Percentiles rank a stretch among this genome's conserved stretches.
These are phyloP conservation scores for Diabrotica virgifera DNA, from an alignment of 1,140 invertebrate species.

Conservation along the genomic window DNA sequence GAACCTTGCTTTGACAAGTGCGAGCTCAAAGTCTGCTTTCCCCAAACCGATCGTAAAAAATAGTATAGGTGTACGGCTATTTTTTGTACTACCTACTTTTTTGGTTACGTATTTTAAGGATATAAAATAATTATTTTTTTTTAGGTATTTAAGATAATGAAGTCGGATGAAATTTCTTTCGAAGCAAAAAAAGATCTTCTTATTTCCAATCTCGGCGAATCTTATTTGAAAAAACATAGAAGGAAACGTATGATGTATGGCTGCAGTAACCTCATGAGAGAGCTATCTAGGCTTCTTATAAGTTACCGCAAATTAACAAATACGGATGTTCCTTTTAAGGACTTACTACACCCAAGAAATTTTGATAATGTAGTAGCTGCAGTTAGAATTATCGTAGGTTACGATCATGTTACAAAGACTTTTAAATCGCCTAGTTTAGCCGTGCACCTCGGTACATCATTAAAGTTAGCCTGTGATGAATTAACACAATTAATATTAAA, in stretches of 20 bases:
- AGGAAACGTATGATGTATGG: slow-evolving; percentile 21
- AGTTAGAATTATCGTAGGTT: slow-evolving; percentile 21
- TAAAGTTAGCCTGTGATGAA: slow-evolving; percentile 27
- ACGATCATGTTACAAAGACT: slow-evolving; percentile 24
- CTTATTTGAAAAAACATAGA: too few species aligned
- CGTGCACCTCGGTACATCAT: slow-evolving; percentile 25
- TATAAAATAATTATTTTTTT: too few species aligned
- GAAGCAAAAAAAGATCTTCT: too few species aligned
- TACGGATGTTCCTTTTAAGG: slow-evolving; percentile 22
- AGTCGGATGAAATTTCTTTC: too few species aligned
- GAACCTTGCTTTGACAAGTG: too few species aligned
- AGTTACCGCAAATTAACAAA: slow-evolving; percentile 20
- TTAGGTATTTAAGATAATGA: too few species aligned
- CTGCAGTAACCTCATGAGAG: slow-evolving; percentile 28
- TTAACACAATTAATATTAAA: slow-evolving; percentile 27
- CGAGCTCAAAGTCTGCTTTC: too few species aligned
- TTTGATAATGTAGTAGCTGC: slow-evolving; percentile 27
- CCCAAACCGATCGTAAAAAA: too few species aligned
- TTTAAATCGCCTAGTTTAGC: slow-evolving; percentile 28
- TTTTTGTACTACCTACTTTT: too few species aligned
- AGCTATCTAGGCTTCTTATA: slow-evolving; percentile 28
- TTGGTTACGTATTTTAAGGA: too few species aligned
- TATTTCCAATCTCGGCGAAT: too few species aligned
- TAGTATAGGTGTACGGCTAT: too few species aligned
- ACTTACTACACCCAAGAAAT: slow-evolving; percentile 26